Percentiles rank a stretch among this genome's conserved stretches.
Conservation (phyloP, 2,888 invertebrate species). For the Carpatolechia fugitivella region DNA sequence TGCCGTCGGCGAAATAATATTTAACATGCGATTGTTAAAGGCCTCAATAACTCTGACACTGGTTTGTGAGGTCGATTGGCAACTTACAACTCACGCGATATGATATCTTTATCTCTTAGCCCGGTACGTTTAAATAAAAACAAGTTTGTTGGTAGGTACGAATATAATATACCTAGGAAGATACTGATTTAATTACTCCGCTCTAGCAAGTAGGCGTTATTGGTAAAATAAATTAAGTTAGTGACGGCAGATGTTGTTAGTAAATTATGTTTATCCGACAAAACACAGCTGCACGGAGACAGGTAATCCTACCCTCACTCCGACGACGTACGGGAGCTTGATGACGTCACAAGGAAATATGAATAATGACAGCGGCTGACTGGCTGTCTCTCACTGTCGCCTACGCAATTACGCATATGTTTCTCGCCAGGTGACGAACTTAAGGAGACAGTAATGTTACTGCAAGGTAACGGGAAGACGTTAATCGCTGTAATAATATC, state of each 20-base stretch:
- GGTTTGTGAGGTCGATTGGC: no score
- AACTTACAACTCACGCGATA: no score
- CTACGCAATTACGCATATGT: slow-evolving; percentile 25
- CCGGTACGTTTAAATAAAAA: no score
- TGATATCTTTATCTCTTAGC: no score
- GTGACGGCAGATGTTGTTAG: slow-evolving; percentile 63
- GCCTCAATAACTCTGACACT: no score
- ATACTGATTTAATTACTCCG: not conserved
- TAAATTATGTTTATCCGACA: slow-evolving; percentile 69
- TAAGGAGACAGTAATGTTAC: no score
- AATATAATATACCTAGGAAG: not conserved
- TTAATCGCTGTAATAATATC: no score
- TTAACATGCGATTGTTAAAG: no score
- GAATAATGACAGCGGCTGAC: slow-evolving; percentile 55
- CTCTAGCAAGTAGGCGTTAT: slow-evolving; percentile 38
- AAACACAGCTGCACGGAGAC: slow-evolving; percentile 59
- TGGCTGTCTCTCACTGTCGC: slow-evolving; percentile 35
- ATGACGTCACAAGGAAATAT: slow-evolving; percentile 52
- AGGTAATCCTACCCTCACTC: slow-evolving; percentile 58
- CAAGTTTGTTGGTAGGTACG: no score
- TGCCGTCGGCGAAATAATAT: no score
- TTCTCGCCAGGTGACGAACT: slow-evolving; percentile 5
- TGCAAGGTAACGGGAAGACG: no score
- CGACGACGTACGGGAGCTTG: slow-evolving; percentile 36
- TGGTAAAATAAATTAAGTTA: slow-evolving; percentile 56